These are phyloP conservation scores for Psylliodes chrysocephalus DNA, from an alignment of 2,888 invertebrate species.

Conservation along the genomic window DNA sequence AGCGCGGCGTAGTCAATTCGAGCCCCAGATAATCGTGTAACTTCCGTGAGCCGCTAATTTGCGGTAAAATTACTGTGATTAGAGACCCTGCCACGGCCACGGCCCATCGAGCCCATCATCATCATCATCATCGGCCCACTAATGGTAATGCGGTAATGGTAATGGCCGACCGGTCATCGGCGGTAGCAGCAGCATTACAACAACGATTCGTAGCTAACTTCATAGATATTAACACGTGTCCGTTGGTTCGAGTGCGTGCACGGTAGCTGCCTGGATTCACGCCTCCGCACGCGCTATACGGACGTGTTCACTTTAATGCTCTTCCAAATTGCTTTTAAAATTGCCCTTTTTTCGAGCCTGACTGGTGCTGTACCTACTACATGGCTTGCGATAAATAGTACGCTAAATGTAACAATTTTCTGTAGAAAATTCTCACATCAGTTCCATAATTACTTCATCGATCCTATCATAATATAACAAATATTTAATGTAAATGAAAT, in stretches of 20 bases:
- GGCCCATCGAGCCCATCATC: conserved; percentile 16
- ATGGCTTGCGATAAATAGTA: too few relatives aligned
- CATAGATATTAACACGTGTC: conserved; percentile 24
- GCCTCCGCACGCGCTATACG: conserved; percentile 15
- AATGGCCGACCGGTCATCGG: conserved; percentile 7
- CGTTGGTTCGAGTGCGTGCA: conserved; percentile 9
- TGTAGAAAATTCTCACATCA: too few relatives aligned
- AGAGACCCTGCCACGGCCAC: conserved; percentile 9
- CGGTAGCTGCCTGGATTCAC: conserved; percentile 14
- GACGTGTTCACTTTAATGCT: background rate
- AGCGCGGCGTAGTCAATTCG: too few relatives aligned
- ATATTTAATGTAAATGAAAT: too few relatives aligned
- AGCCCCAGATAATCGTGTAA: conserved; percentile 6
- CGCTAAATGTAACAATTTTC: too few relatives aligned
- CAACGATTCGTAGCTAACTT: conserved; percentile 13
- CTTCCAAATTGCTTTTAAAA: background rate
- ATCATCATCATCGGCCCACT: conserved; percentile 11
- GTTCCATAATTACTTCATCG: too few relatives aligned
- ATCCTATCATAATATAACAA: too few relatives aligned
- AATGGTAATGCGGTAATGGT: background rate
- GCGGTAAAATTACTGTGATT: conserved; percentile 16
- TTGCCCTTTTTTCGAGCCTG: too few relatives aligned
- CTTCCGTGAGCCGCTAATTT: conserved; percentile 15
- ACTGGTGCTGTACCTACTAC: too few relatives aligned
- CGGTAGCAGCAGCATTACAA: conserved; percentile 13